phyloP scores from a whole-genome alignment of 2,797 vertebrate genomes.

The Trachurus trachurus region DNA sequence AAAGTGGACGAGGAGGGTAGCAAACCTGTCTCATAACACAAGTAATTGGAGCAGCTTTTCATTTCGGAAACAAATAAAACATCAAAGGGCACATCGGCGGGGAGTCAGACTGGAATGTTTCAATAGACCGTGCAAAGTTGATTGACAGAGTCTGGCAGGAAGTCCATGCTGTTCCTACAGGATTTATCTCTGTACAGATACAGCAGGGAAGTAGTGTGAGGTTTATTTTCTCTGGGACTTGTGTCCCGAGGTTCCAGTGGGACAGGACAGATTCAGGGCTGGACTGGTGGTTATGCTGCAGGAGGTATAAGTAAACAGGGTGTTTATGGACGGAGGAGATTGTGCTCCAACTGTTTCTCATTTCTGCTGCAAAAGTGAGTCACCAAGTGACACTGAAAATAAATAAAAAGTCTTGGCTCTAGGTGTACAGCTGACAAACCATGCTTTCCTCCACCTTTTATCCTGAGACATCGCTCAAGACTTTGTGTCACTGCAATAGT shows the following conservation, averaged over 20 bases:
- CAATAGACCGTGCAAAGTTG: constrained; percentile 59
- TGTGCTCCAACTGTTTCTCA: background rate
- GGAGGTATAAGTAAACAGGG: constrained; percentile 59
- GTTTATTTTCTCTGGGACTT: constrained; percentile 48
- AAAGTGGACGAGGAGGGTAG: background rate
- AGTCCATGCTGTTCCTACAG: constrained; percentile 39
- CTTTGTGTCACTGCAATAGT: background rate
- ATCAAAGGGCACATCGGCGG: constrained; percentile 30
- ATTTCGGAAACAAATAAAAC: constrained; percentile 47
- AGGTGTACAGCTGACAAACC: background rate
- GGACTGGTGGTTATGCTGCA: constrained; percentile 62
- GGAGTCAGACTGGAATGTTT: constrained; percentile 60
- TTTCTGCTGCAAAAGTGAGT: background rate
- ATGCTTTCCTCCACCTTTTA: background rate
- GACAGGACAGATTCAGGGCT: constrained; percentile 71
- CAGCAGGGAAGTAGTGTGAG: constrained; percentile 37
- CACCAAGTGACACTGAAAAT: background rate
- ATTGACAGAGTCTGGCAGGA: constrained; percentile 35
- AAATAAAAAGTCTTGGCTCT: background rate
- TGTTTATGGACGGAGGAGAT: constrained; percentile 30
- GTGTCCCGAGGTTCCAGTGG: constrained; percentile 67
- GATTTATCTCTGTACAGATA: constrained; percentile 28
- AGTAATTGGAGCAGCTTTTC: constrained; percentile 15
- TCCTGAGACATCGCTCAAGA: background rate
- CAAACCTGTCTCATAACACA: background rate